phyloP scores from a whole-genome alignment of 1,140 invertebrate genomes.

The Drosophila setifemur region DNA sequence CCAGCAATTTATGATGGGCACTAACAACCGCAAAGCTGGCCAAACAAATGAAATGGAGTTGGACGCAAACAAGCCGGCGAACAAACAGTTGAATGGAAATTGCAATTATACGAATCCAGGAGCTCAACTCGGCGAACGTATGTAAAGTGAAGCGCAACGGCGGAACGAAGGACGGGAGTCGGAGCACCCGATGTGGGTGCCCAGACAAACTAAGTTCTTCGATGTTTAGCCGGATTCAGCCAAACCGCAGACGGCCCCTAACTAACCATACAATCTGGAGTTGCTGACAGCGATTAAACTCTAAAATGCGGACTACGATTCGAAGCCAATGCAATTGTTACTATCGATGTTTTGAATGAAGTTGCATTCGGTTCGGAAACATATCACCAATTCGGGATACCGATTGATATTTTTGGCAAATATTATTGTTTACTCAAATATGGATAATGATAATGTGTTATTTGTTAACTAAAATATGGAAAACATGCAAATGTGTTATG shows the following conservation, averaged over 20 bases:
- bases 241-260: conserved; percentile 24
- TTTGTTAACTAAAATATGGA: too few relatives aligned
- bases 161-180: neutral
- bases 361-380: too few relatives aligned
- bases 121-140: conserved; percentile 12
- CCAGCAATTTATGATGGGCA: conserved; percentile 73
- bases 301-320: neutral
- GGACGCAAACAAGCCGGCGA: conserved; percentile 45
- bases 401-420: too few relatives aligned
- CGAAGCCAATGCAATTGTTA: neutral
- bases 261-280: conserved; percentile 44
- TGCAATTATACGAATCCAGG: conserved; percentile 65
- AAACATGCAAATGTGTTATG: too few relatives aligned
- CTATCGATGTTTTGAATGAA: neutral
- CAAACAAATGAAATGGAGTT: conserved; percentile 62
- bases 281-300: conserved; percentile 45
- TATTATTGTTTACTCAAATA: too few relatives aligned
- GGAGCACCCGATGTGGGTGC: conserved; percentile 35
- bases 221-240: conserved; percentile 38
- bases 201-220: conserved; percentile 3
- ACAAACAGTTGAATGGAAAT: conserved; percentile 78
- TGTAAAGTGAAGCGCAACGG: conserved; percentile 1
- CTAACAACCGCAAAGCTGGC: conserved; percentile 60
- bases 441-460: too few relatives aligned
- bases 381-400: too few relatives aligned